Percentiles rank a stretch among this genome's conserved stretches.
phyloP scores from a whole-genome alignment of 2,113 vertebrate species.

The Meriones unguiculatus region DNA sequence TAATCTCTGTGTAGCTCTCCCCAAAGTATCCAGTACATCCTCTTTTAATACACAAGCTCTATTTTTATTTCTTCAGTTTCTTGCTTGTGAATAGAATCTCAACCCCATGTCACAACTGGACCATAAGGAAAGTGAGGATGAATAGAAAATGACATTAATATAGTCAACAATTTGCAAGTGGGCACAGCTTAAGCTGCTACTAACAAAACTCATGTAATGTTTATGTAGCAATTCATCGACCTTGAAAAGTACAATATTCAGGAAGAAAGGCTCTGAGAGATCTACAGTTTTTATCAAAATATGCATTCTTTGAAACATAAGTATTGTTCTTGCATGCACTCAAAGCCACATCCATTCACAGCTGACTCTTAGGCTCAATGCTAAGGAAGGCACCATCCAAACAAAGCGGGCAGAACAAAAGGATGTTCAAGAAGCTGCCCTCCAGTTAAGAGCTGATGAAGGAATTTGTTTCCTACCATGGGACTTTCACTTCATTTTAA shows the following conservation, averaged over 20 bases:
- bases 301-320: background rate
- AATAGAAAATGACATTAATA: background rate
- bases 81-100: background rate
- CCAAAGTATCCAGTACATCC: fast-evolving
- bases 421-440: background rate
- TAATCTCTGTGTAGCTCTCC: background rate
- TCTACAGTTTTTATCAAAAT: constrained; percentile 25
- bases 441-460: background rate
- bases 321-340: background rate
- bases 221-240: background rate
- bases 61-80: background rate
- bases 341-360: background rate
- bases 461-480: background rate
- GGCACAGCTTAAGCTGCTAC: background rate
- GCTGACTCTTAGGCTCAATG: background rate
- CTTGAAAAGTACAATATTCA: constrained; percentile 28
- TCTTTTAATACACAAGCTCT: background rate
- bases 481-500: background rate
- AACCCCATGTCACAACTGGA: background rate
- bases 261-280: constrained; percentile 18
- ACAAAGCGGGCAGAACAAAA: constrained; percentile 28
- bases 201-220: background rate
- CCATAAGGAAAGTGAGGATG: background rate
- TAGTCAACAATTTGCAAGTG: background rate
- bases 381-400: background rate